Evolutionary conservation across 2,113 vertebrate genomes (phyloP), one percentile per base, ranked within the genome.

Genomic region (Bubo scandiacus): DNA sequence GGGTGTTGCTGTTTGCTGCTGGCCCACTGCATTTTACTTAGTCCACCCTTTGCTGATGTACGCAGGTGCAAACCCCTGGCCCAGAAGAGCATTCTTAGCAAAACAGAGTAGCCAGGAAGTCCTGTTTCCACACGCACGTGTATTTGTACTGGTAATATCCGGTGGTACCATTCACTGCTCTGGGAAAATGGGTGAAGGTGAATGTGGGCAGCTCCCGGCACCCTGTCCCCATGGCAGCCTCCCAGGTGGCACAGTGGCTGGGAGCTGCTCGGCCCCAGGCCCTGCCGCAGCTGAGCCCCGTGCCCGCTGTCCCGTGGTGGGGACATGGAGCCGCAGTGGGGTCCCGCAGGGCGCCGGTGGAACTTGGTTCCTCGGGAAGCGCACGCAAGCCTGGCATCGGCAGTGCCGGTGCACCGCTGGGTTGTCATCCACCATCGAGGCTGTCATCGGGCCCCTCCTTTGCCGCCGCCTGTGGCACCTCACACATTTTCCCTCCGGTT

Each of bases 371-470:
- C 93, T 8, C 47, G 83, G 88, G 77, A n/a, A 29, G 23, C 0
- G 4, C 11, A 1, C 0, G 0, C 27, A 20, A 94, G 88, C 84
- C 92, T 91, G 85, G 90, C 71, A 27, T 4, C 52, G 43, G 49
- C 94, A 78, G 73, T 25, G 7, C 79, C 82, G 27, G 34, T 9
- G 4, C 40, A 5, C 70, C 55, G 70, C 77, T 23, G 51, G 45
- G 51, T 6, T 52, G 45, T 73, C 75, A 21, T 71, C 47, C 42
- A 5, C 67, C 70, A 55, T 3, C 25, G 7, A 86, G 94, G 88
- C 82, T 67, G 89, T 79, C 96, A 78, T 25, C 47, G 23, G 80
- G 61, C 83, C 88, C 66, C 80, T 97, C 87, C 90, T 81, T 52
- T 81, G 71, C 83, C 96, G 82, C 74, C 15, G 7, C 62, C 81